Conservation (phyloP, 2,797 vertebrate genomes). For the Erpetoichthys calabaricus region DNA sequence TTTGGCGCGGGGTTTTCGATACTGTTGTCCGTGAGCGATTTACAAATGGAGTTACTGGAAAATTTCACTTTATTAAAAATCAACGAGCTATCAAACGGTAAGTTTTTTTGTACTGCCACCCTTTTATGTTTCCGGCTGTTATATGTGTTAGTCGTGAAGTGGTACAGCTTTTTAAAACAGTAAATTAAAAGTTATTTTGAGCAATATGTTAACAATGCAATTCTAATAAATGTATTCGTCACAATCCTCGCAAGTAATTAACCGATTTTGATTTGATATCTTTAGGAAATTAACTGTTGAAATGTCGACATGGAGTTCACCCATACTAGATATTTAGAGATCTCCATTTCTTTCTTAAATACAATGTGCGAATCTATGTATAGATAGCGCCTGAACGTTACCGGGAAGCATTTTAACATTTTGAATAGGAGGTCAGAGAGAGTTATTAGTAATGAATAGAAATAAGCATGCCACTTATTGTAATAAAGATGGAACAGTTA, state of each 20-base stretch:
- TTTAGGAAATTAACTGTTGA: background rate
- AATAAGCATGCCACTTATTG: too few relatives aligned
- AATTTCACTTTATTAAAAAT: constrained; percentile 37
- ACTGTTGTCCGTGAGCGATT: constrained; percentile 13
- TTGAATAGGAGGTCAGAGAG: too few relatives aligned
- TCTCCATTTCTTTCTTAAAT: background rate
- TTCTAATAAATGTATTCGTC: background rate
- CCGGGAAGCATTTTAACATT: too few relatives aligned
- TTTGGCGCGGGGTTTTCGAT: constrained; percentile 39
- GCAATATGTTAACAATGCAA: background rate
- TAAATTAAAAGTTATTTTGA: background rate
- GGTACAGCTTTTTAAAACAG: background rate
- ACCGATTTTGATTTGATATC: too few relatives aligned
- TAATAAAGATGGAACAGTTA: too few relatives aligned
- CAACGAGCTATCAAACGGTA: constrained; percentile 33
- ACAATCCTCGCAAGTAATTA: background rate
- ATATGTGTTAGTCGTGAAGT: background rate
- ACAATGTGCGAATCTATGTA: too few relatives aligned
- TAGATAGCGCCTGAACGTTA: too few relatives aligned
- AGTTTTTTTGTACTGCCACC: background rate
- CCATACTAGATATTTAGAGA: background rate
- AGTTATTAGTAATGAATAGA: too few relatives aligned
- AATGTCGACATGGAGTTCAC: background rate
- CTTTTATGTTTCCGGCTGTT: background rate
- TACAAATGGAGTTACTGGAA: constrained; percentile 38